Base-by-base conservation (phyloP, 2,113 vertebrate species). In the Felis catus region DNA sequence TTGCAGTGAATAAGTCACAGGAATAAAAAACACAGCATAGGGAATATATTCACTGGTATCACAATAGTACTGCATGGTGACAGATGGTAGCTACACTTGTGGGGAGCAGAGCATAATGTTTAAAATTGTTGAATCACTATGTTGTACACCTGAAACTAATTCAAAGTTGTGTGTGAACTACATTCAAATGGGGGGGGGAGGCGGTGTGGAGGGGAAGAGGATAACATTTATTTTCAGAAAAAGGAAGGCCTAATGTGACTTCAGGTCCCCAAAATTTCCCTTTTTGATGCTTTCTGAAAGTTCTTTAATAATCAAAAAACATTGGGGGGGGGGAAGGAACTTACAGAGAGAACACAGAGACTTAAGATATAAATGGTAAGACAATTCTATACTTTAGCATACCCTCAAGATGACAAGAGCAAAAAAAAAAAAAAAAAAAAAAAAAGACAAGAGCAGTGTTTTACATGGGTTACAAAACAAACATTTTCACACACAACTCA, bases 271-370 rank as follows among this genome's bases (percentile, higher is more conserved):
- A 1, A 80, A 79, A 73, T 66, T 74, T 70, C 45, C 45, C 25
- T 85, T 68, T 87, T 39, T 93, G 53, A 29, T 68, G 18, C 80
- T 92, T 95, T 71, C 74, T 93, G 9, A 70, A 95, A 95, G 31
- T 91, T 33, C 55, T 86, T 81, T 73, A 91, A 83, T 45, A 45
- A 45, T 45, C 45, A 45, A 45, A 45, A 45, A 45, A 45, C 45
- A 45, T 45, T 45, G 45, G 41, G 41, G 48, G 51, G 13, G 51
- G 51, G 13, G 51, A 3, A 51, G 13, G 18, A 55, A 45, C 45
- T 82, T 11, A 19, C 58, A 89, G 68, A 53, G 58, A 63, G n/a
- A 94, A 87, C 91, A 83, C 4, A 53, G 48, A 89, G 11, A 82
- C 55, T 83, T 89, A 76, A 93, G 87, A 88, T 58, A 18, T 31